A percentile compares a stretch with the other conserved stretches of the same genome.
Evolutionary conservation across 23 tunicate species (phyloP).

Genomic region (Trididemnum clinides): DNA sequence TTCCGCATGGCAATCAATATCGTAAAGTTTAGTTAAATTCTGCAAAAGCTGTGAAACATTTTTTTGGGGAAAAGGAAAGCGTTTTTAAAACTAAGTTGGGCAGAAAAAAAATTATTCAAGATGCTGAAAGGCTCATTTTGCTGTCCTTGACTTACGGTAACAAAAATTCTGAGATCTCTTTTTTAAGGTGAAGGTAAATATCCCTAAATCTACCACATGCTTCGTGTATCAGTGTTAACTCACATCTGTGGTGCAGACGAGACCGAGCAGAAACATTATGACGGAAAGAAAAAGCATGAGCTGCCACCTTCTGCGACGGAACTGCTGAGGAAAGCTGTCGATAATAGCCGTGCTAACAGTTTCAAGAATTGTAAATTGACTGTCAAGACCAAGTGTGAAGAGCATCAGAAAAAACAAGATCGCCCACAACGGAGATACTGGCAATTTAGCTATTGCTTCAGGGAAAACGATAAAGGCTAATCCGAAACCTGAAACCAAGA

Average conservation of each 20-base stretch:
- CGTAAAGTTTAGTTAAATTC: too few species aligned
- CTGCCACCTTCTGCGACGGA: conserved; percentile 73
- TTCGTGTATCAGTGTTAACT: too few species aligned
- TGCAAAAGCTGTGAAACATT: too few species aligned
- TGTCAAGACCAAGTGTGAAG: conserved; percentile 87
- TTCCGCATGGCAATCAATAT: too few species aligned
- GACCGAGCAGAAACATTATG: conserved; percentile 68
- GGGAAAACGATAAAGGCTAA: conserved; percentile 97
- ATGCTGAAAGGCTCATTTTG: too few species aligned
- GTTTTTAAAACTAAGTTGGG: too few species aligned
- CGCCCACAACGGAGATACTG: conserved; percentile 89
- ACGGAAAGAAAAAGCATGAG: conserved; percentile 75
- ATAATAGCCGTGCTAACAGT: conserved; percentile 82
- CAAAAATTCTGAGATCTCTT: too few species aligned
- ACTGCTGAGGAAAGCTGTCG: conserved; percentile 66
- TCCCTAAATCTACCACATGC: too few species aligned
- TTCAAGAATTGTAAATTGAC: conserved; percentile 90
- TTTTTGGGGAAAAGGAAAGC: too few species aligned
- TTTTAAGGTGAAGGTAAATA: too few species aligned
- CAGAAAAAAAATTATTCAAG: too few species aligned
- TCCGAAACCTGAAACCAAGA: conserved; percentile 73
- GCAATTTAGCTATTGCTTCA: conserved; percentile 88
- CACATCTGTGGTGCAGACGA: conserved; percentile 79
- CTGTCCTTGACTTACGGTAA: too few species aligned
- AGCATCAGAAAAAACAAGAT: conserved; percentile 90